Base-by-base conservation (phyloP, 2,113 vertebrate species). In the Colinus virginianus region DNA sequence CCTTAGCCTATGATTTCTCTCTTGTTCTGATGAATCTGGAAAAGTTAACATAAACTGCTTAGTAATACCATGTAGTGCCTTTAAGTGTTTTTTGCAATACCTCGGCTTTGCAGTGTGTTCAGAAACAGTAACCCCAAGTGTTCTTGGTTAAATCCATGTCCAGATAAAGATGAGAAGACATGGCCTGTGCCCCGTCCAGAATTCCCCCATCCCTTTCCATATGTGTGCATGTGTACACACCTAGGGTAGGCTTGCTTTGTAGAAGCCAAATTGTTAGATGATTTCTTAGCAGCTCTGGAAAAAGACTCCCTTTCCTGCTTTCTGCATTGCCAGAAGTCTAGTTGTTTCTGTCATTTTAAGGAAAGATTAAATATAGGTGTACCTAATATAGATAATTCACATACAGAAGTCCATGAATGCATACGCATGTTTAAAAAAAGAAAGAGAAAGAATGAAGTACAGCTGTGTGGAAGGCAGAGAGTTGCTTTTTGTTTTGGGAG, bases 151-250 rank as follows among this genome's bases (percentile, higher is more conserved):
- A 91, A 78, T 91, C 48, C 34, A 13, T 74, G 42, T 58, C 34
- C 18, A 83, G 78, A 85, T 87, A 45, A 76, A 23, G 7, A 11
- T 34, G 36, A 36, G 40, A 58, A 67, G 19, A 5, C 14, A 56
- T 75, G 46, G 10, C 20, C 8, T 55, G 0, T 13, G 36, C 55
- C 22, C 9, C 6, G 28, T 46, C n/a, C 42, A 4, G 32, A 64
- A 61, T 58, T 87, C 22, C n/a, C n/a, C n/a, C 13, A 14, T 79
- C 58, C 14, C 40, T 82, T 28, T 23, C 46, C 55, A 28, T 51
- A 23, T 78, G 17, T 13, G 16, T 0, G 21, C 8, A 5, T 0
- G 0, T 70, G 19, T 30, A 25, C 30, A 45, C 23, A 32, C n/a
- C 72, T 51, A 32, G 0, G 49, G 43, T 69, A 45, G 34, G 11